Percentiles rank a stretch among this genome's conserved stretches.
phyloP scores from a whole-genome alignment of 1,140 invertebrate species.

The Dolichoris vasculosae region DNA sequence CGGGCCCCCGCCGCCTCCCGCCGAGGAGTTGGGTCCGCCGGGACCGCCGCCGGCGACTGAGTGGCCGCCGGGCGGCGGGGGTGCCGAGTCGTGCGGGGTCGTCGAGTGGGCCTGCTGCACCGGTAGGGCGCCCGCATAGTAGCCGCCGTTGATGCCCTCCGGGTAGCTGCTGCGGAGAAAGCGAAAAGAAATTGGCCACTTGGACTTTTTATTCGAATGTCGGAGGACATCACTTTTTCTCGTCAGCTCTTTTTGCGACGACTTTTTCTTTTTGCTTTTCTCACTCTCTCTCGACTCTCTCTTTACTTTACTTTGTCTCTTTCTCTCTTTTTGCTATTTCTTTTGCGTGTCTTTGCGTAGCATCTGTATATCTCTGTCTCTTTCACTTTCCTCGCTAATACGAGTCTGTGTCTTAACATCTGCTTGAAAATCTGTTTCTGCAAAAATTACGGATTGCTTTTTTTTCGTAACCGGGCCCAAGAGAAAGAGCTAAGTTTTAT shows the following conservation, averaged over 20 bases:
- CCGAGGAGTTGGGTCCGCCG: slow-evolving; percentile 61
- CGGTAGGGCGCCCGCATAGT: slow-evolving; percentile 81
- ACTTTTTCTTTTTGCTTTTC: slow-evolving; percentile 54
- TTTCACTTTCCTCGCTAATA: slow-evolving; percentile 48
- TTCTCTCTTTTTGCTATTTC: slow-evolving; percentile 18
- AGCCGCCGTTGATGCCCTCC: slow-evolving; percentile 82
- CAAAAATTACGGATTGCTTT: slow-evolving; percentile 67
- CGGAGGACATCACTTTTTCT: slow-evolving; percentile 49
- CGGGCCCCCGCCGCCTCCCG: slow-evolving; percentile 64
- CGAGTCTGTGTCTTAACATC: slow-evolving; percentile 61
- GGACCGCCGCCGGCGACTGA: slow-evolving; percentile 69
- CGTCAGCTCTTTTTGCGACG: slow-evolving; percentile 34
- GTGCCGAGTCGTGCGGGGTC: slow-evolving; percentile 81
- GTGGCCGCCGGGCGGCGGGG: slow-evolving; percentile 77
- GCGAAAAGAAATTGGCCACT: slow-evolving; percentile 70
- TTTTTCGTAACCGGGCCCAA: slow-evolving; percentile 57
- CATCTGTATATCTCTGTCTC: slow-evolving; percentile 47
- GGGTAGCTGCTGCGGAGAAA: slow-evolving; percentile 74
- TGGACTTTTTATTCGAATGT: slow-evolving; percentile 54
- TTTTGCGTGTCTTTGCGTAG: slow-evolving; percentile 44
- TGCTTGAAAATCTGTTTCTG: slow-evolving; percentile 69
- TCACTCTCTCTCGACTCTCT: slow-evolving; percentile 37
- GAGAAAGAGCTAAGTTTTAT: slow-evolving; percentile 52
- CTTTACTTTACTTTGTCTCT: slow-evolving; percentile 5
- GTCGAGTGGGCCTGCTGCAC: slow-evolving; percentile 86